Percentiles rank a stretch among this genome's conserved stretches.
Conservation (phyloP, 2,888 invertebrate species). For the Tetranychus piercei region DNA sequence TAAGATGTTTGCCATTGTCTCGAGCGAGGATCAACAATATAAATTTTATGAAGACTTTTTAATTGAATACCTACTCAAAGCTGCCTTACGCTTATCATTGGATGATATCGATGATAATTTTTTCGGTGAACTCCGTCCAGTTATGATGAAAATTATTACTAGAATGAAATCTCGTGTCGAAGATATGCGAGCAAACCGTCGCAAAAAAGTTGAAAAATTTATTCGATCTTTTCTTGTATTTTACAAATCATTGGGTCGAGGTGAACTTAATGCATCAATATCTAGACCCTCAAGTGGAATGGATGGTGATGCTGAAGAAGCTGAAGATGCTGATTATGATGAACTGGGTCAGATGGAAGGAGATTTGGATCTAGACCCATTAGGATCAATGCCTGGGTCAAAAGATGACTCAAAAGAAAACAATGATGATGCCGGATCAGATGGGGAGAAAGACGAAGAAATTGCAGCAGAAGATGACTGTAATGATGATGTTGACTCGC, state of each 20-base stretch:
- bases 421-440: background rate
- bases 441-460: background rate
- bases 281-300: background rate
- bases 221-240: background rate
- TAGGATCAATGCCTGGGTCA: background rate
- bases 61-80: background rate
- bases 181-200: background rate
- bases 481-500: background rate
- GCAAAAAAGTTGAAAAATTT: background rate
- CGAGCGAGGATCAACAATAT: background rate
- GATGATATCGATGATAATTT: background rate
- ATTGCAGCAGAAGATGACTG: background rate
- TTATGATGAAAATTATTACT: background rate
- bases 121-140: background rate
- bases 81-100: background rate
- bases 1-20: background rate
- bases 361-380: background rate
- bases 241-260: conserved; percentile 5
- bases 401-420: background rate
- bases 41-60: background rate
- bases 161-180: background rate
- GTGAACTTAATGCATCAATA: background rate
- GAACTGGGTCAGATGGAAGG: background rate
- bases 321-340: background rate
- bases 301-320: background rate